phyloP scores from a whole-genome alignment of 1,140 invertebrate genomes.

The Antheraea pernyi region DNA sequence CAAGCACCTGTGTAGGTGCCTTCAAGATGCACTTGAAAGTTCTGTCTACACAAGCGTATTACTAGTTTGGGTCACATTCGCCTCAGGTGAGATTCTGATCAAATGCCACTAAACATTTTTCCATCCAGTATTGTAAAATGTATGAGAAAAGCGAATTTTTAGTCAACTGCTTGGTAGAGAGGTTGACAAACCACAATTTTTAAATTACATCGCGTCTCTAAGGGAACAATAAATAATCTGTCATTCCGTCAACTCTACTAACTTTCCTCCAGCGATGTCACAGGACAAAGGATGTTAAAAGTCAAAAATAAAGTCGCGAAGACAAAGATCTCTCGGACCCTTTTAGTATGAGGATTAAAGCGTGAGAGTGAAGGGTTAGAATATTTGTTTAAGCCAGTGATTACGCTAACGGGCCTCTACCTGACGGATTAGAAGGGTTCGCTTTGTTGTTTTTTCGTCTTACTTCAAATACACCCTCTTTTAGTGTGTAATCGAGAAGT shows the following conservation, averaged over 20 bases:
- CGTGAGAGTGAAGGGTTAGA: conserved; percentile 5
- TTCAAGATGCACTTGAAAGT: too few relatives aligned
- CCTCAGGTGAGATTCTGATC: too few relatives aligned
- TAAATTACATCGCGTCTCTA: too few relatives aligned
- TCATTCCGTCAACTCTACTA: neutral
- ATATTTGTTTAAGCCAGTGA: conserved; percentile 10
- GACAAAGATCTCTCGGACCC: neutral
- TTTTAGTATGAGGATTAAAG: neutral
- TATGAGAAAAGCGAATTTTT: too few relatives aligned
- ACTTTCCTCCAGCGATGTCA: neutral
- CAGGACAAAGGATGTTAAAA: neutral
- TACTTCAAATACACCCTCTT: neutral
- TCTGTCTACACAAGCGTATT: too few relatives aligned
- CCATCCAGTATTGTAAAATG: too few relatives aligned
- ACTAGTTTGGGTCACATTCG: too few relatives aligned
- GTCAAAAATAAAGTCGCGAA: neutral
- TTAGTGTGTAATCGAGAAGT: conserved; percentile 5
- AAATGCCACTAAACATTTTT: too few relatives aligned
- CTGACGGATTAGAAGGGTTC: conserved; percentile 4
- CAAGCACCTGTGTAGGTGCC: too few relatives aligned
- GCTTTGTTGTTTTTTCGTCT: conserved; percentile 5
- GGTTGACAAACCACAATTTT: too few relatives aligned
- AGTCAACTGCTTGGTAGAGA: too few relatives aligned
- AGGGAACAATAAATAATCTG: too few relatives aligned
- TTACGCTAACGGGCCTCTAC: conserved; percentile 4